Evolutionary conservation across 2,797 vertebrate genomes (phyloP).

Genomic region (Bovichtus diacanthus): DNA sequence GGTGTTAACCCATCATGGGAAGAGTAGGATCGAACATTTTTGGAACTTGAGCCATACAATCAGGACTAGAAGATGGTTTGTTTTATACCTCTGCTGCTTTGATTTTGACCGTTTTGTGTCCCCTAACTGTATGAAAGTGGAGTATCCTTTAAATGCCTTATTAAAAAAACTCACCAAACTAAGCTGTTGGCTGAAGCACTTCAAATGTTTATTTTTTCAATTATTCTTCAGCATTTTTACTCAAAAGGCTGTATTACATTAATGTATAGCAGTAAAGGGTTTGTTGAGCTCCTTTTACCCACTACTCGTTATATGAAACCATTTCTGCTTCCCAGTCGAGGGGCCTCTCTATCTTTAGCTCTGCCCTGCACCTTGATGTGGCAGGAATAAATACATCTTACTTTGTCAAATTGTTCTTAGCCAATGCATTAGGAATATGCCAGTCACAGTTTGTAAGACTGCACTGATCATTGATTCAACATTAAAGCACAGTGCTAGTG

Average conservation of each 20-base stretch:
- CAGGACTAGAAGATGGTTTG: too few relatives aligned
- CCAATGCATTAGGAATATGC: background rate
- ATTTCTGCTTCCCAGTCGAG: background rate
- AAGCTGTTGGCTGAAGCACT: background rate
- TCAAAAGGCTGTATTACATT: background rate
- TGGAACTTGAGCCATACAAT: too few relatives aligned
- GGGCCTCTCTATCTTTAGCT: slow-evolving; percentile 39
- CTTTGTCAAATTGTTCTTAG: background rate
- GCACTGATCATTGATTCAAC: too few relatives aligned
- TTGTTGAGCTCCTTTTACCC: slow-evolving; percentile 26
- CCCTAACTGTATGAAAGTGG: background rate
- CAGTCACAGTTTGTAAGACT: background rate
- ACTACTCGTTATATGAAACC: slow-evolving; percentile 42
- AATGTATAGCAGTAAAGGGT: background rate
- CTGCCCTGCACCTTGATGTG: slow-evolving; percentile 15
- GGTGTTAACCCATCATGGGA: too few relatives aligned
- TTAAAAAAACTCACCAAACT: background rate
- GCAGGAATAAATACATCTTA: slow-evolving; percentile 19
- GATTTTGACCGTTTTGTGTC: background rate
- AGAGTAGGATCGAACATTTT: too few relatives aligned
- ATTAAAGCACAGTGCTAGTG: background rate
- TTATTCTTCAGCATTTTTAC: background rate
- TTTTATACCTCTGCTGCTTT: too few relatives aligned
- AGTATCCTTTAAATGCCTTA: background rate
- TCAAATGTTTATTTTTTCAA: too few relatives aligned